Base-by-base conservation (phyloP, 2,797 vertebrate genomes). In the Mus spretus region DNA sequence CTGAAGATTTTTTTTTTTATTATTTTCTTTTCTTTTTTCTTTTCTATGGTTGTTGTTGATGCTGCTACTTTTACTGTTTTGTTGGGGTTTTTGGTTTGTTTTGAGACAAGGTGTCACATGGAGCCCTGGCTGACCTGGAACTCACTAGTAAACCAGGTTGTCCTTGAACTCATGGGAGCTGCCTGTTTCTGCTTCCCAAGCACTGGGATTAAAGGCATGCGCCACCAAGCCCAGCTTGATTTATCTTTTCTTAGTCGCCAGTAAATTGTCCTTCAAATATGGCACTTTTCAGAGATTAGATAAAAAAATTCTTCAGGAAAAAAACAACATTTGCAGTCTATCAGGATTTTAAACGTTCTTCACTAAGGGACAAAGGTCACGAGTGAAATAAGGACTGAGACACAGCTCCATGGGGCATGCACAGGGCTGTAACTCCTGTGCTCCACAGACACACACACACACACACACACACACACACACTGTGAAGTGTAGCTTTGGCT, bases 241-340 rank as follows among this genome's bases (percentile, higher is more conserved):
- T 94, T 93, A 44, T 92, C 91, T 95, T 93, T 94, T 91, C 85
- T 94, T 94, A 82, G 86, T 67, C 50, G 96, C 31, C 61, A 97
- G 67, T 93, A 94, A 90, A 89, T 13, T 90, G 22, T 93, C 83
- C 96, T 95, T 75, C 72, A 93, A 95, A 95, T 70, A 95, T 95
- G 83, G 92, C 28, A 96, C 67, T 90, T 93, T 93, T 75, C 77
- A 96, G 63, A 93, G 72, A 82, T 90, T 74, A 84, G 59, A 87
- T 12, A 40, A 96, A 88, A 44, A 77, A 96, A 83, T 7, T 89
- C 15, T 89, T 81, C 28, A 19, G 79, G 53, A 92, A 70, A 26
- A 34, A 79, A 75, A 94, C 59, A 22, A 31, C 28, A 86, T 79
- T 83, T 26, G 61, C 89, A 91, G 44, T 84, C 75, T 88, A 87